Base-by-base conservation (phyloP, 2,113 vertebrate species). In the Pterocles gutturalis region DNA sequence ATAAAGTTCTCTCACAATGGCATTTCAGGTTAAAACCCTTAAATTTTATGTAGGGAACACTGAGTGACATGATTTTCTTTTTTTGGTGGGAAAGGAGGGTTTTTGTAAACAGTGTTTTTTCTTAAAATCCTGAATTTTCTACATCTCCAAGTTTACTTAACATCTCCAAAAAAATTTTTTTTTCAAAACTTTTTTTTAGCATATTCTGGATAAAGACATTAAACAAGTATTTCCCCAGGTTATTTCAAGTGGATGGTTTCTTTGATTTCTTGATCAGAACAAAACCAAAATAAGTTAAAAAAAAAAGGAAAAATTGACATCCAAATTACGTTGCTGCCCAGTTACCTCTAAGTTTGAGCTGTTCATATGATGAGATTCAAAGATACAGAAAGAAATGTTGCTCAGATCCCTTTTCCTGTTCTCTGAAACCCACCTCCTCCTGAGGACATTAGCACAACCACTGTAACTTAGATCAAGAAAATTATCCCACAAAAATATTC, bases 371-470 rank as follows among this genome's bases (percentile, higher is more conserved):
- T 26, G 53, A 13, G 4, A 5, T 61, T 51, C 41, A 83, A 28
- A 72, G 13, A 24, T 13, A 31, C 2, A 45, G 25, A 31, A 66
- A 67, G 24, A 76, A 66, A 77, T 7, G 7, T 72, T 48, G 12
- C 15, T 64, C 11, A 65, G 46, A 79, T n/a, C 18, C 22, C 17
- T 66, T 61, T 58, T 62, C 9, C 5, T 2, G 1, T 18, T 62
- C 21, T n/a, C 55, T 84, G 46, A 89, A 81, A 36, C 12, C 1
- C 8, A 31, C 5, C 13, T 67, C 3, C 12, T 38, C 31, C 36
- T 36, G 5, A 81, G 8, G 1, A 0, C 13, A 12, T 31, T 17
- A 75, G 46, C 0, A 0, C 33, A 62, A 82, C 5, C 31, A 17
- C 11, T 54, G 33, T 51, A 64, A 53, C 24, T 48, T 54, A 48